phyloP scores from a whole-genome alignment of 2,797 vertebrate genomes.

The Vespertilio murinus region DNA sequence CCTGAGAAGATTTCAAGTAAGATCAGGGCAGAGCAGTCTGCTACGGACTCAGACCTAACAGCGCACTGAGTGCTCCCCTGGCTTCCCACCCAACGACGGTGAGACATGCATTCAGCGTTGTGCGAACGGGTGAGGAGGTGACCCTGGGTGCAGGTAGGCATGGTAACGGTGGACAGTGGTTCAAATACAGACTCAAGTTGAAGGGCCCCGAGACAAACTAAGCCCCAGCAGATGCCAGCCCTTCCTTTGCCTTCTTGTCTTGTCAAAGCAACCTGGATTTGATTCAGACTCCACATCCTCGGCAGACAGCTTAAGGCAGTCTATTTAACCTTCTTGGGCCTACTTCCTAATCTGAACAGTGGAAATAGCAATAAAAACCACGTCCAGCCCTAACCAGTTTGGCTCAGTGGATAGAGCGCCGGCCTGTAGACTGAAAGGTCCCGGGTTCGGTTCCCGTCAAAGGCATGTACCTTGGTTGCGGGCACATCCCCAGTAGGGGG shows the following conservation, averaged over 20 bases:
- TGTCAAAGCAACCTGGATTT: neutral
- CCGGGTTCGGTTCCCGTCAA: too few species aligned
- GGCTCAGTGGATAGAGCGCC: too few species aligned
- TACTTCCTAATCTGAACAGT: conserved; percentile 4
- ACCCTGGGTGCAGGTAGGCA: neutral
- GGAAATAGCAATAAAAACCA: neutral
- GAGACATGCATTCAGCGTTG: neutral
- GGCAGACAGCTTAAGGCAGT: neutral
- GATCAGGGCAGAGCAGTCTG: neutral
- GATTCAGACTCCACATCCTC: neutral
- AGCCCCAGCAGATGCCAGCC: neutral
- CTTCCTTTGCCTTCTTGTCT: conserved; percentile 21
- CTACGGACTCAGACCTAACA: neutral
- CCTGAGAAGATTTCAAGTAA: conserved; percentile 32
- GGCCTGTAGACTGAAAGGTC: too few species aligned
- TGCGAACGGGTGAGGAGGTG: neutral
- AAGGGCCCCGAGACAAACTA: neutral
- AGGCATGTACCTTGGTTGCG: too few species aligned
- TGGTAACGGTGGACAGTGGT: neutral
- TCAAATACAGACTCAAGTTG: neutral
- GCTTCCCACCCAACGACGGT: neutral
- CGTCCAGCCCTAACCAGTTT: neutral
- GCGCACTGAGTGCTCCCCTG: neutral
- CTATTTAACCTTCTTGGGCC: neutral
- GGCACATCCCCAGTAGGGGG: too few species aligned